Evolutionary conservation across 2,113 vertebrate genomes (phyloP).

Genomic region (Pogonocichla stellata): DNA sequence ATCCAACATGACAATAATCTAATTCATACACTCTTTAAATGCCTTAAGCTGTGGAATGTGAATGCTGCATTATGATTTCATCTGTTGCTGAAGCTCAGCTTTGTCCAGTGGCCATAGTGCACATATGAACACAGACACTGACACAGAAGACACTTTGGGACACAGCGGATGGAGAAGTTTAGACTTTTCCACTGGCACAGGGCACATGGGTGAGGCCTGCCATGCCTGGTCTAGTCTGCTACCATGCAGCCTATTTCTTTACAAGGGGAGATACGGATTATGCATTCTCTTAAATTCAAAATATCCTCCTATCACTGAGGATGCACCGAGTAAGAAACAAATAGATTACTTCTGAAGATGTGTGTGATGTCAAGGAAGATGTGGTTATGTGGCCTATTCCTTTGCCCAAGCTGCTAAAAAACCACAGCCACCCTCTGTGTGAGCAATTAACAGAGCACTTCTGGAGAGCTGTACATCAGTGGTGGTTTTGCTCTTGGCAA

Average conservation of each 20-base stretch:
- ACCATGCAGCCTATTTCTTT: rapidly evolving
- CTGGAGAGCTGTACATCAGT: neutral
- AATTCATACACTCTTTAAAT: neutral
- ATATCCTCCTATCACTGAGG: neutral
- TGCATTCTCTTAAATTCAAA: neutral
- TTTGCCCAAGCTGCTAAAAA: neutral
- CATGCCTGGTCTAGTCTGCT: neutral
- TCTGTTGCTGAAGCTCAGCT: neutral
- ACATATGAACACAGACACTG: neutral
- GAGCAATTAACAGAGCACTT: neutral
- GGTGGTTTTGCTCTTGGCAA: neutral
- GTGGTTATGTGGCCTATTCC: neutral
- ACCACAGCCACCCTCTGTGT: neutral
- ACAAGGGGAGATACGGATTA: neutral
- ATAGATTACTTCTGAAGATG: rapidly evolving
- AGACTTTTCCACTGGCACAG: neutral
- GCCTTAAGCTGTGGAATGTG: neutral
- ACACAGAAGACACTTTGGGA: neutral
- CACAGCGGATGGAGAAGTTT: neutral
- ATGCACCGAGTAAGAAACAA: neutral
- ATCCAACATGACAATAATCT: neutral
- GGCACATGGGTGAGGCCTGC: neutral
- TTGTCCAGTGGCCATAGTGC: neutral
- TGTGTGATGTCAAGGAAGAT: neutral
- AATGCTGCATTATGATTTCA: neutral